Percentiles rank a stretch among this genome's conserved stretches.
phyloP scores from a whole-genome alignment of 1,140 invertebrate genomes.

The Fragariocoptes setiger region DNA sequence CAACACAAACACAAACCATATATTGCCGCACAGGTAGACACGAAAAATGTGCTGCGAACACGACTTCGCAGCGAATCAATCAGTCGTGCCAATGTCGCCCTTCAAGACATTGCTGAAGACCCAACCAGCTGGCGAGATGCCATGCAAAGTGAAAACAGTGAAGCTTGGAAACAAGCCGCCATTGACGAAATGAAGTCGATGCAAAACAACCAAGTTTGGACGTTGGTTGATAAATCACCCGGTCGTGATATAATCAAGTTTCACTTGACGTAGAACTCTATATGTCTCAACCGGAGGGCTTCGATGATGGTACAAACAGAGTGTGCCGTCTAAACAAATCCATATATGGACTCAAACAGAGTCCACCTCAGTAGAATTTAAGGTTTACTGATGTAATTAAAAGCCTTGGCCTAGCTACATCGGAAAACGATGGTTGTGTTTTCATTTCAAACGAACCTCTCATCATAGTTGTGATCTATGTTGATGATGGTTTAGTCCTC shows the following conservation, averaged over 20 bases:
- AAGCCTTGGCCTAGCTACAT: background rate
- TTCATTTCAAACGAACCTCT: background rate
- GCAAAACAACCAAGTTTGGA: constrained; percentile 15
- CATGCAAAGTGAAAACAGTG: constrained; percentile 10
- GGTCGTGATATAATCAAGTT: constrained; percentile 12
- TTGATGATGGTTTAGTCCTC: constrained; percentile 19
- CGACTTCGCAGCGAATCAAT: too few species aligned
- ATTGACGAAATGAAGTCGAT: constrained; percentile 15
- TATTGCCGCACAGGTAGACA: too few species aligned
- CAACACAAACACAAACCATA: too few species aligned
- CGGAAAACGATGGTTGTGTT: background rate
- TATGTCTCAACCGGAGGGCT: constrained; percentile 16
- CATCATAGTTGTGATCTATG: constrained; percentile 17
- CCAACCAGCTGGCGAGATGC: constrained; percentile 13
- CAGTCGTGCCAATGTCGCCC: too few species aligned
- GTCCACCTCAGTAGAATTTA: constrained; percentile 10
- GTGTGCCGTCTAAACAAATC: constrained; percentile 8
- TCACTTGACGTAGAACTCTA: constrained; percentile 17
- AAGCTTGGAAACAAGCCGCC: constrained; percentile 16
- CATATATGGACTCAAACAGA: constrained; percentile 12
- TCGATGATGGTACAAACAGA: constrained; percentile 12
- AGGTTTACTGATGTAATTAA: constrained; percentile 7
- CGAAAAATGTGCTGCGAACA: too few species aligned
- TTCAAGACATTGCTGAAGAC: constrained; percentile 3
- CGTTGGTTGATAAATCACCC: constrained; percentile 11